phyloP scores from a whole-genome alignment of 2,888 invertebrate genomes.

The Miltochrista miniata region DNA sequence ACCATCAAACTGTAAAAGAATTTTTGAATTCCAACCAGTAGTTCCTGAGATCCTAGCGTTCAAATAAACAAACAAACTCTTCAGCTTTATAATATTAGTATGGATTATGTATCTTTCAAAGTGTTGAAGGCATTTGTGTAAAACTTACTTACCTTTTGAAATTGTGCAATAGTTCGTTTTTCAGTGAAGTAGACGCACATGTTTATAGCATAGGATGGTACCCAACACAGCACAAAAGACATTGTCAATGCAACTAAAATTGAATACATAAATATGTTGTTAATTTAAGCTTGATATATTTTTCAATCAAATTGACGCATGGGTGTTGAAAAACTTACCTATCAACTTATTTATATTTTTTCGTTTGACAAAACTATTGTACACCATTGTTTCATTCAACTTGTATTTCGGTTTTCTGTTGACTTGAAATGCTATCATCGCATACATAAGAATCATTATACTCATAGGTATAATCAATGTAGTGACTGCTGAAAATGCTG shows the following conservation, averaged over 20 bases:
- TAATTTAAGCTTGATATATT: neutral
- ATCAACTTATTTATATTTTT: conserved; percentile 43
- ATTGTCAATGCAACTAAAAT: conserved; percentile 50
- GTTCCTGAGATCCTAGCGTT: too few species aligned
- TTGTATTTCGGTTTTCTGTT: conserved; percentile 29
- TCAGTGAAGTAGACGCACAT: too few species aligned
- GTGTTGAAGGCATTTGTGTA: too few species aligned
- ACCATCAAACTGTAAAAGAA: too few species aligned
- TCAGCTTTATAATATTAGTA: too few species aligned
- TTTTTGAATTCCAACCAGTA: too few species aligned
- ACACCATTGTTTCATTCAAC: conserved; percentile 20
- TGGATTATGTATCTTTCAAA: too few species aligned
- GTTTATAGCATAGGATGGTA: too few species aligned
- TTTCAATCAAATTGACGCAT: too few species aligned
- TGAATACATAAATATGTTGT: neutral
- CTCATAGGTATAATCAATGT: conserved; percentile 38
- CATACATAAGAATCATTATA: conserved; percentile 40
- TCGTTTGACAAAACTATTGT: conserved; percentile 36
- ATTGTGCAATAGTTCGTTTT: too few species aligned
- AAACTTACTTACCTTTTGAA: too few species aligned
- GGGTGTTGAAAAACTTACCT: conserved; percentile 27
- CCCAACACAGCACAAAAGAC: conserved; percentile 71
- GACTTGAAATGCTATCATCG: conserved; percentile 40
- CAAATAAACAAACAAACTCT: too few species aligned
- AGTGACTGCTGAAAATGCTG: conserved; percentile 22